A percentile compares a stretch with the other conserved stretches of the same genome.
phyloP scores from a whole-genome alignment of 2,888 invertebrate species.

The Lottia scabra region DNA sequence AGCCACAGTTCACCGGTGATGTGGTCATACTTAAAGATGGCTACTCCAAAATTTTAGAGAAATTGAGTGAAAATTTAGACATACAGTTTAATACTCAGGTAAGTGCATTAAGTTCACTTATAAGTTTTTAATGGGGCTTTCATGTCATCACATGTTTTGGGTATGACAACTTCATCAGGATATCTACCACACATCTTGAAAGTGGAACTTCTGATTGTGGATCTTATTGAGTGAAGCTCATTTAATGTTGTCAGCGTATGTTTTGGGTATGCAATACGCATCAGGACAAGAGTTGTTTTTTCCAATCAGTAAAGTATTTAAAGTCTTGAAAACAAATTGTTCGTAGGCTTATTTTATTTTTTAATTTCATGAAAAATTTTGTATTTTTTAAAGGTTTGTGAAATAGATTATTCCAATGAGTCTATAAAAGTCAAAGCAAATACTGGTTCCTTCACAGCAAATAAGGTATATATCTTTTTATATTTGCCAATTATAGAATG shows the following conservation, averaged over 20 bases:
- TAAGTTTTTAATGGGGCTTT: too few relatives aligned
- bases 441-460: not conserved
- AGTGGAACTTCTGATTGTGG: too few relatives aligned
- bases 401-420: not conserved
- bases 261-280: slow-evolving; percentile 14
- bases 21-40: slow-evolving; percentile 69
- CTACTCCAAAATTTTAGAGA: slow-evolving; percentile 58
- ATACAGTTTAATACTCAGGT: slow-evolving; percentile 64
- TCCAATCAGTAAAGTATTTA: too few relatives aligned
- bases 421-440: not conserved
- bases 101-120: slow-evolving; percentile 13
- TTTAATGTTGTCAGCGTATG: not conserved
- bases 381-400: not conserved
- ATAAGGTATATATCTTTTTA: not conserved
- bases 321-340: too few relatives aligned
- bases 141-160: too few relatives aligned
- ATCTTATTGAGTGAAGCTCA: not conserved
- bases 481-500: too few relatives aligned
- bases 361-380: slow-evolving; percentile 50
- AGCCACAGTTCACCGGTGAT: slow-evolving; percentile 70
- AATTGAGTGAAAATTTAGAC: slow-evolving; percentile 66
- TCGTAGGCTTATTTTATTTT: too few relatives aligned
- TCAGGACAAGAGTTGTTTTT: not conserved
- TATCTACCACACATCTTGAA: too few relatives aligned
- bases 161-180: too few relatives aligned